Evolutionary conservation across 23 tunicate genomes (phyloP).

Genomic region (Halocynthia aurantium): DNA sequence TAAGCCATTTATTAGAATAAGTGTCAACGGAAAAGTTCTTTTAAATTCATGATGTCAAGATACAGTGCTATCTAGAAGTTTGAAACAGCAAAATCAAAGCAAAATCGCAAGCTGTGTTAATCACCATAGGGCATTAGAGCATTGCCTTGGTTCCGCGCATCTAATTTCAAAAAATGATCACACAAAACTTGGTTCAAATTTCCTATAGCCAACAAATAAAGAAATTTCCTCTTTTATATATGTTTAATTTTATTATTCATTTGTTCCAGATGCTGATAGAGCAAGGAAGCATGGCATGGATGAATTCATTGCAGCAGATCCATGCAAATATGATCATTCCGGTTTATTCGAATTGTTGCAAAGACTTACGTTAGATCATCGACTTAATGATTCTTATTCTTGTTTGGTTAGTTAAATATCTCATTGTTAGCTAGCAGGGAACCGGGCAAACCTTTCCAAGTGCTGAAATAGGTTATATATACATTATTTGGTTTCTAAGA

Average conservation of each 20-base stretch:
- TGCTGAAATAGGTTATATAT: neutral
- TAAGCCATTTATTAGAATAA: neutral
- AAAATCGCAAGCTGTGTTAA: neutral
- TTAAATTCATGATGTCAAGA: neutral
- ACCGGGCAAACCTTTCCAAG: neutral
- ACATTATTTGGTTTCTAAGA: too few species aligned
- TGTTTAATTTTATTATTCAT: neutral
- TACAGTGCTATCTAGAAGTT: neutral
- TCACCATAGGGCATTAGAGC: too few species aligned
- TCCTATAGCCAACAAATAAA: neutral
- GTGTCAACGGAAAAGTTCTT: neutral
- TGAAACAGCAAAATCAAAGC: neutral
- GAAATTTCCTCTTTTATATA: neutral
- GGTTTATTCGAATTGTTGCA: slow-evolving; percentile 78
- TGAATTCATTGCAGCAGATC: slow-evolving; percentile 76
- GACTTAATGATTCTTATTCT: slow-evolving; percentile 88
- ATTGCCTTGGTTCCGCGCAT: neutral
- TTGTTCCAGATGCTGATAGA: slow-evolving; percentile 54
- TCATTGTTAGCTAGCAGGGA: too few species aligned
- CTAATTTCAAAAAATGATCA: neutral
- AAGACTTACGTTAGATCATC: slow-evolving; percentile 66
- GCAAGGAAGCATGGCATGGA: slow-evolving; percentile 81
- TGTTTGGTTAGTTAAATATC: slow-evolving; percentile 57
- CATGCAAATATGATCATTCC: slow-evolving; percentile 87
- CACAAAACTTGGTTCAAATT: neutral